These are phyloP conservation scores for Synergus itoensis DNA, from an alignment of 2,888 invertebrate genomes.

Conservation along the genomic window DNA sequence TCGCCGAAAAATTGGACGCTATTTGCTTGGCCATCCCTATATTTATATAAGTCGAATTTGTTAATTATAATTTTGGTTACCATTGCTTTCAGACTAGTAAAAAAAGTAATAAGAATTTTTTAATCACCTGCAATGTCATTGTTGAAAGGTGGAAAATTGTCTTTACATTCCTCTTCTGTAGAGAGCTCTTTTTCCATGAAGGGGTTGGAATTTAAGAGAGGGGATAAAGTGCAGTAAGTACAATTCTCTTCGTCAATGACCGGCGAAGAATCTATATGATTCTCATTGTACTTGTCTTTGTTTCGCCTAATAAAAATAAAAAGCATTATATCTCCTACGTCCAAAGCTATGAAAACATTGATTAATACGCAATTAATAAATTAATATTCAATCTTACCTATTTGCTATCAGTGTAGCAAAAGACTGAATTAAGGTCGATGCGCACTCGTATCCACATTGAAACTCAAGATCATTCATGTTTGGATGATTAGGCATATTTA, in stretches of 20 bases:
- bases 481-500: slow-evolving; percentile 32
- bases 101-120: not conserved
- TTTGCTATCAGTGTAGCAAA: slow-evolving; percentile 35
- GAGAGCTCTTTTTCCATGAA: slow-evolving; percentile 27
- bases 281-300: slow-evolving; percentile 14
- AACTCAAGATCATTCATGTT: slow-evolving; percentile 38
- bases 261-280: not conserved
- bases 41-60: not conserved
- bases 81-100: not conserved
- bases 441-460: slow-evolving; percentile 36
- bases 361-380: not conserved
- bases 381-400: not conserved
- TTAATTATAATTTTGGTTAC: not conserved
- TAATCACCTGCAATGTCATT: slow-evolving; percentile 26
- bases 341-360: not conserved
- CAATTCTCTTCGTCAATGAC: slow-evolving; percentile 34
- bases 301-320: not conserved
- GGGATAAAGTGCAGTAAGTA: slow-evolving; percentile 35
- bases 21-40: slow-evolving; percentile 17
- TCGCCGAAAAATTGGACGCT: slow-evolving; percentile 31
- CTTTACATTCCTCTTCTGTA: slow-evolving; percentile 33
- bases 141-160: slow-evolving; percentile 22
- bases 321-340: no score
- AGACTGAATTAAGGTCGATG: slow-evolving; percentile 23
- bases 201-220: slow-evolving; percentile 28